phyloP scores from a whole-genome alignment of 2,888 invertebrate genomes.

The Pilophorus perplexus region DNA sequence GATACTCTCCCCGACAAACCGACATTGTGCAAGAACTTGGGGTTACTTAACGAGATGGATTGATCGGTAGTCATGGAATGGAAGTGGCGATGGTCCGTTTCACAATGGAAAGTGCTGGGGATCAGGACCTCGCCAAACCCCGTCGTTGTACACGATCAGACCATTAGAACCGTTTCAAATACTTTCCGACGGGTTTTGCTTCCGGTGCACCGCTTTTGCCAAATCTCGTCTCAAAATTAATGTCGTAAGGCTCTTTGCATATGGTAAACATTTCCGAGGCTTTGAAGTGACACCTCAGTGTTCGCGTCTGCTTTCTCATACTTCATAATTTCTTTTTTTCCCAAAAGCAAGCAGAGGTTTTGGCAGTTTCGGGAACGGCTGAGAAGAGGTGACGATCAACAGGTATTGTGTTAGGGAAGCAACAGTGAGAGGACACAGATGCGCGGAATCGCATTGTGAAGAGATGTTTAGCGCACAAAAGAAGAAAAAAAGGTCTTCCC shows the following conservation, averaged over 20 bases:
- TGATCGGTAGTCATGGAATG: constrained; percentile 26
- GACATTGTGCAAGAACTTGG: constrained; percentile 19
- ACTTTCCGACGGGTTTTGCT: too few species aligned
- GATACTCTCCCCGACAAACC: background rate
- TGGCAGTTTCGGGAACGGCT: background rate
- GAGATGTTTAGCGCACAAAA: constrained; percentile 13
- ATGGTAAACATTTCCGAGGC: too few species aligned
- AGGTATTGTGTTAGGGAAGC: constrained; percentile 30
- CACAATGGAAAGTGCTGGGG: constrained; percentile 5
- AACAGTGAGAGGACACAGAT: constrained; percentile 32
- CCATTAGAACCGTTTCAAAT: too few species aligned
- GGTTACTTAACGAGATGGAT: constrained; percentile 36
- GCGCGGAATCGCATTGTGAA: constrained; percentile 25
- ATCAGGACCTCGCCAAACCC: background rate
- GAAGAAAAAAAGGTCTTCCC: constrained; percentile 12
- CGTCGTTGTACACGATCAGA: background rate
- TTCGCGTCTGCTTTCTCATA: too few species aligned
- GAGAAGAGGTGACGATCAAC: constrained; percentile 26
- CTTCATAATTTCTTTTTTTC: too few species aligned
- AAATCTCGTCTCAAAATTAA: too few species aligned
- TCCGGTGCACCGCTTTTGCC: too few species aligned
- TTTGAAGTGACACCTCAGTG: too few species aligned
- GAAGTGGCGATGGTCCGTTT: constrained; percentile 16
- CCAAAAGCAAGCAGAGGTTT: background rate
- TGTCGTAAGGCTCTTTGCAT: too few species aligned